These are phyloP conservation scores for Digitonthophagus gazella DNA, from an alignment of 2,888 invertebrate species.

Conservation along the genomic window DNA sequence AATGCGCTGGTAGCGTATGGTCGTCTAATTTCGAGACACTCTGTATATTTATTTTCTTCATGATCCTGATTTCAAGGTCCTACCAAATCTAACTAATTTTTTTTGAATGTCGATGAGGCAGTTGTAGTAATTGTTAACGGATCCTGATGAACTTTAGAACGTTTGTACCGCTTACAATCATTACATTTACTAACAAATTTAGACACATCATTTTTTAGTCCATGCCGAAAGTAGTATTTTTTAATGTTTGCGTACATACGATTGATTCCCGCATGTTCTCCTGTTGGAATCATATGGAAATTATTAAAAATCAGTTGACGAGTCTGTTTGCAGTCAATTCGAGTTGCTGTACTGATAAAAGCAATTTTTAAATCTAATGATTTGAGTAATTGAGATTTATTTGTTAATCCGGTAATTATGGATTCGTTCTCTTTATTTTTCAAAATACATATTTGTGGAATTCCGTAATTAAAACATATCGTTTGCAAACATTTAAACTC, in stretches of 20 bases:
- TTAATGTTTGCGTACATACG: slow-evolving; percentile 21
- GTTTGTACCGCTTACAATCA: too few relatives aligned
- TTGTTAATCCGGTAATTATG: slow-evolving; percentile 6
- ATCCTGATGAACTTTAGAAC: too few relatives aligned
- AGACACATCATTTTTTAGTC: slow-evolving; percentile 10
- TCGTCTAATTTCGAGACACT: too few relatives aligned
- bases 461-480: slow-evolving; percentile 19
- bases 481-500: slow-evolving; percentile 19
- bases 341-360: slow-evolving; percentile 8
- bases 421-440: slow-evolving; percentile 17
- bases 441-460: slow-evolving; percentile 25
- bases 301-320: slow-evolving; percentile 22
- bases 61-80: too few relatives aligned
- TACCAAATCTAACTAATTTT: too few relatives aligned
- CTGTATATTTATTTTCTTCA: too few relatives aligned
- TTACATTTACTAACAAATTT: slow-evolving; percentile 13
- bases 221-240: slow-evolving; percentile 18
- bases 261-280: slow-evolving; percentile 22
- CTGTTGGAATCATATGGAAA: slow-evolving; percentile 23
- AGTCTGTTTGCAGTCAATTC: slow-evolving; percentile 16
- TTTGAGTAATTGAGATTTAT: neutral
- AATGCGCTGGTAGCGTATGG: too few relatives aligned
- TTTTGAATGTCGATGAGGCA: slow-evolving; percentile 23
- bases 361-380: slow-evolving; percentile 1
- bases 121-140: slow-evolving; percentile 13